These are phyloP conservation scores for Perdita meconis DNA, from an alignment of 2,888 invertebrate species.

Conservation along the genomic window DNA sequence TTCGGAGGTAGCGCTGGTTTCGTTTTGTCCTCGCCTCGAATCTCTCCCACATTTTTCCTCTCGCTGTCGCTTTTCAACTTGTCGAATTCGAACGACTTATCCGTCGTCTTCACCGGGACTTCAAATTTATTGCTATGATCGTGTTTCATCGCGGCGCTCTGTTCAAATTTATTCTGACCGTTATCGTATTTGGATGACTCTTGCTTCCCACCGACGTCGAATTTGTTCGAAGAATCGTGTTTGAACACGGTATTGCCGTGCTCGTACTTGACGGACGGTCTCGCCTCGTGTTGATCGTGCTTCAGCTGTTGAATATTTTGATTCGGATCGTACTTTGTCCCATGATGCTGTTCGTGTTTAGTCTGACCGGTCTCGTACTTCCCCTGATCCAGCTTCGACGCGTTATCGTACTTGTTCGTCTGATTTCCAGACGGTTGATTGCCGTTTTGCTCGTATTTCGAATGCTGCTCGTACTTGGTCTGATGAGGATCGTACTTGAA, in stretches of 20 bases:
- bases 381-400: constrained; percentile 71
- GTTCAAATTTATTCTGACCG: constrained; percentile 69
- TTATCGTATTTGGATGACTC: constrained; percentile 69
- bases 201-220: constrained; percentile 59
- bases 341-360: constrained; percentile 68
- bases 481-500: constrained; percentile 73
- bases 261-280: constrained; percentile 70
- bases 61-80: constrained; percentile 74
- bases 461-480: constrained; percentile 67
- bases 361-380: constrained; percentile 62
- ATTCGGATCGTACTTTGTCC: constrained; percentile 52
- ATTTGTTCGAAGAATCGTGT: constrained; percentile 65
- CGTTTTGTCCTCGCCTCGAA: constrained; percentile 81
- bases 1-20: constrained; percentile 94
- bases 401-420: constrained; percentile 67
- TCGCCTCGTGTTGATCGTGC: constrained; percentile 73
- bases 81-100: constrained; percentile 80
- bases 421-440: constrained; percentile 71
- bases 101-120: constrained; percentile 73
- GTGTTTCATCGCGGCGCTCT: constrained; percentile 68
- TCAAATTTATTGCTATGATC: constrained; percentile 77
- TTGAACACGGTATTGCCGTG: constrained; percentile 70
- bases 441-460: constrained; percentile 68
- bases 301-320: constrained; percentile 72
- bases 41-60: constrained; percentile 72